These are phyloP conservation scores for Alethe diademata DNA, from an alignment of 2,113 vertebrate genomes.

Conservation along the genomic window DNA sequence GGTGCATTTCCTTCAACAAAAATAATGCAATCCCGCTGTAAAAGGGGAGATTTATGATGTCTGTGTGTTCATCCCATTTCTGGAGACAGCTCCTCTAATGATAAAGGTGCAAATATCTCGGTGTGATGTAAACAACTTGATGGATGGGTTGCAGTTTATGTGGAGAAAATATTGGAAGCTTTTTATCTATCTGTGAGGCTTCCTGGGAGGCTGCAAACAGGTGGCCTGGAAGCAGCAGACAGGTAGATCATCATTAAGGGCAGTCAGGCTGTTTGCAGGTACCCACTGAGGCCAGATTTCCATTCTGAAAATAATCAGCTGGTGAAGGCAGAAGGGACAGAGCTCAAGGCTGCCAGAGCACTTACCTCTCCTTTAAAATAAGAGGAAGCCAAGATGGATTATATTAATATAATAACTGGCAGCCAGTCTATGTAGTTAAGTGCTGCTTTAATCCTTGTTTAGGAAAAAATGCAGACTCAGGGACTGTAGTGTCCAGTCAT, in stretches of 20 bases:
- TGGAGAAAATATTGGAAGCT: slow-evolving; percentile 39
- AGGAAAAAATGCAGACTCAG: neutral
- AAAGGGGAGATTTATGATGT: slow-evolving; percentile 38
- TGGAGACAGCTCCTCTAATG: slow-evolving; percentile 51
- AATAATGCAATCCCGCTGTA: neutral
- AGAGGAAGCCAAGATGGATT: neutral
- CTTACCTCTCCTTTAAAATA: neutral
- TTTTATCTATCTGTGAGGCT: slow-evolving; percentile 39
- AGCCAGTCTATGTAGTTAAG: neutral
- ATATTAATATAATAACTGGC: neutral
- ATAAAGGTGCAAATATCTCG: slow-evolving; percentile 49
- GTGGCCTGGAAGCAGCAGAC: slow-evolving; percentile 16
- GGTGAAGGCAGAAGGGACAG: neutral
- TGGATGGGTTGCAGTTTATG: slow-evolving; percentile 41
- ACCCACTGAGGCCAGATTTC: neutral
- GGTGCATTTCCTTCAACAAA: neutral
- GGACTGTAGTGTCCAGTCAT: rapidly evolving
- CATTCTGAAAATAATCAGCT: neutral
- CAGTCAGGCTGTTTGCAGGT: neutral
- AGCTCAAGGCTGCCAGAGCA: slow-evolving; percentile 14
- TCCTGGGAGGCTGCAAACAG: slow-evolving; percentile 38
- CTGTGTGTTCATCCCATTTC: slow-evolving; percentile 23
- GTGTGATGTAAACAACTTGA: slow-evolving; percentile 64
- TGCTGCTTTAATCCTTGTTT: neutral
- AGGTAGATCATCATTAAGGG: slow-evolving; percentile 50